A percentile compares a stretch with the other conserved stretches of the same genome.
These are phyloP conservation scores for Ceryle rudis DNA, from an alignment of 2,797 vertebrate species.

Conservation along the genomic window DNA sequence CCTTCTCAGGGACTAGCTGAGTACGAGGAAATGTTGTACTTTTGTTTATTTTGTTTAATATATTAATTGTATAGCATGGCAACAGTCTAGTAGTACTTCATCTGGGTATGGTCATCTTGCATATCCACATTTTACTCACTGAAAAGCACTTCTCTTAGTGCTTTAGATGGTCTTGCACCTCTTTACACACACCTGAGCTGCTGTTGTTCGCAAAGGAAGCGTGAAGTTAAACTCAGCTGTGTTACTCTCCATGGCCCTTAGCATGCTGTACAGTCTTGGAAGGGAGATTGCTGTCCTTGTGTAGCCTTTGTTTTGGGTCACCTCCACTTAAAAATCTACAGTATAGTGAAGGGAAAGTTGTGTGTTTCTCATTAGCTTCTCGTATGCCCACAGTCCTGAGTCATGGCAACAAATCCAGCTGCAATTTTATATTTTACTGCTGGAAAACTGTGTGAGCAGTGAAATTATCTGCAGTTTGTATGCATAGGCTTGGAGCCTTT, in stretches of 20 bases:
- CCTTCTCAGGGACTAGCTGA: not conserved
- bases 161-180: not conserved
- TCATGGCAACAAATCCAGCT: not conserved
- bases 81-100: not conserved
- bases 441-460: not conserved
- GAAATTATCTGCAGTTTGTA: not conserved
- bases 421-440: not conserved
- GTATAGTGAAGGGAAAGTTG: not conserved
- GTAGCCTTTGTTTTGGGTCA: not conserved
- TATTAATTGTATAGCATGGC: not conserved
- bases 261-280: not conserved
- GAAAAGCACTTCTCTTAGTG: not conserved
- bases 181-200: not conserved
- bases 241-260: not conserved
- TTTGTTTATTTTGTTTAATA: not conserved
- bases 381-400: not conserved
- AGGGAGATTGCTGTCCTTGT: not conserved
- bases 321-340: not conserved
- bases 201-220: not conserved
- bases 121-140: not conserved
- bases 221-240: not conserved
- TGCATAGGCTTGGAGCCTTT: not conserved
- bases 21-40: not conserved
- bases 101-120: not conserved
- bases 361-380: not conserved